Conservation (phyloP, 2,797 vertebrate species). For the Oceanodroma leucorhoa region DNA sequence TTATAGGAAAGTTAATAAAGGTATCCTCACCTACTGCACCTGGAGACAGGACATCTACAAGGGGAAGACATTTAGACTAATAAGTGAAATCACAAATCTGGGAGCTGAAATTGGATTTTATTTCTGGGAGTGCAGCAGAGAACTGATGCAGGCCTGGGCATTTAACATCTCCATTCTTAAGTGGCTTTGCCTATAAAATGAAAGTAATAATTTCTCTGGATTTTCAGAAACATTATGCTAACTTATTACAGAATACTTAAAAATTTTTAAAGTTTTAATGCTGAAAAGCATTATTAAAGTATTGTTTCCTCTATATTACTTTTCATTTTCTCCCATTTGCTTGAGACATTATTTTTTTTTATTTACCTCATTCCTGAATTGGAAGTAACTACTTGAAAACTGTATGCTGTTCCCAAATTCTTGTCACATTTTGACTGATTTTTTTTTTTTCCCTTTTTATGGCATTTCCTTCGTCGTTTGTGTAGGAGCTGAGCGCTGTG, state of each 20-base stretch:
- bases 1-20: constrained; percentile 64
- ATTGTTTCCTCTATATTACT: background rate
- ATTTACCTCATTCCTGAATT: background rate
- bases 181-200: background rate
- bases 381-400: background rate
- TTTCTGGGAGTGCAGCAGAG: background rate
- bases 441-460: background rate
- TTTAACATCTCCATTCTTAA: background rate
- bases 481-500: accelerated
- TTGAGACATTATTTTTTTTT: background rate
- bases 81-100: constrained; percentile 61
- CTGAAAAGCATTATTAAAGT: background rate
- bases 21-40: constrained; percentile 56
- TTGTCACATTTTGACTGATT: background rate
- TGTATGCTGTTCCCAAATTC: background rate
- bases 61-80: constrained; percentile 47
- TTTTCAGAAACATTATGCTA: background rate
- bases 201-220: background rate
- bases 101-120: constrained; percentile 46
- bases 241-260: background rate
- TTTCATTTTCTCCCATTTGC: background rate
- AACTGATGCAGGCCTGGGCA: background rate
- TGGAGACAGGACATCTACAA: constrained; percentile 56
- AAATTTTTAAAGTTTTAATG: background rate
- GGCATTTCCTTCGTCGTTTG: background rate